Base-by-base conservation (phyloP, 2,888 invertebrate species). In the Heliconius sara region DNA sequence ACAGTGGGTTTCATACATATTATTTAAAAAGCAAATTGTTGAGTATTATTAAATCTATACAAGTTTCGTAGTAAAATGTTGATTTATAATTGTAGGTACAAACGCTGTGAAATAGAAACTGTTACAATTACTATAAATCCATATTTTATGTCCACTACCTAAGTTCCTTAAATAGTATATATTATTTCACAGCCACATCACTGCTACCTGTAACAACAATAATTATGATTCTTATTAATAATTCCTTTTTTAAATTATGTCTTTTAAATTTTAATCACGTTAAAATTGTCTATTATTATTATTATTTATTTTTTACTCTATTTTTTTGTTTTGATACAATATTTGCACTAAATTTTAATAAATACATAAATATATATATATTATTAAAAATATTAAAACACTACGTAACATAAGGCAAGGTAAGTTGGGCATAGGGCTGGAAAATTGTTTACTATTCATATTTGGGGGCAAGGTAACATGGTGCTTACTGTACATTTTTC, bases 181-280 rank as follows among this genome's bases (percentile, higher is more conserved):
- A 73, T 77, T 79, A 82, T 87, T 87, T 88, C 87, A 88, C 87
- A 88, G 88, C 86, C 87, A 83, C 81, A 83, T 85, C 87, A 85
- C 87, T 91, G 93, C 90, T 93, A 93, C 88, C 93, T 93, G 93
- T 76, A 84, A 87, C 85, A 84, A 84, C 84, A 72, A 75, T 77
- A 52, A 60, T 34, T 25, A 16, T 25, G 19, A 34, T 57, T 67
- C 0, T 60, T 22, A 68, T 25, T 57, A 52, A 27, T 43, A 25
- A 13, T 43, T 16, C 7, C 10, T 22, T 52, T 74, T 13, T 63
- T 0, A n/a, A 63, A 4, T n/a, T 9, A 63, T 25, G 25, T 25
- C 3, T 25, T 25, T 25, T 10, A 57, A n/a, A 22, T n/a, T 60
- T 30, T 2, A 57, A n/a, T 3, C 9, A n/a, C n/a, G 57, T n/a